A percentile compares a stretch with the other conserved stretches of the same genome.
These are phyloP conservation scores for Oscheius sp. DNA, from an alignment of 2,888 invertebrate species.

Conservation along the genomic window DNA sequence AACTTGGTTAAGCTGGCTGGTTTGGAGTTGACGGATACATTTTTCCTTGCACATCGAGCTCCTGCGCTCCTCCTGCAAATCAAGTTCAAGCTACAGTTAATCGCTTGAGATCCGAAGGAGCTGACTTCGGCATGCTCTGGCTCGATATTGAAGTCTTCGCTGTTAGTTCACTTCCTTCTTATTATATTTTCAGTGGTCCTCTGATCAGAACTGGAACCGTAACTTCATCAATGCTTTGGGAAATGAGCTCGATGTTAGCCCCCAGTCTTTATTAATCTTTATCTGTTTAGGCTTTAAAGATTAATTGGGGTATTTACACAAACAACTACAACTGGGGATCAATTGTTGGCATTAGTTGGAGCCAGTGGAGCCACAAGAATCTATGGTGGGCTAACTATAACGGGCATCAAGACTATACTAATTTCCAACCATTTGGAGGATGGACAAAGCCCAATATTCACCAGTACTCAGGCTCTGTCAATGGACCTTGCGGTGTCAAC, in stretches of 20 bases:
- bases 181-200: constrained; percentile 37
- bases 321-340: constrained; percentile 55
- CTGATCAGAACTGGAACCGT: constrained; percentile 42
- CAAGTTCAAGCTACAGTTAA: constrained; percentile 32
- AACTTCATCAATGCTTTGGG: constrained; percentile 51
- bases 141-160: constrained; percentile 51
- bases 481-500: constrained; percentile 50
- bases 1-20: constrained; percentile 35
- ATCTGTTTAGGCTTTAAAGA: constrained; percentile 8
- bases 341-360: constrained; percentile 55
- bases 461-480: constrained; percentile 44
- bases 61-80: constrained; percentile 37
- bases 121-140: constrained; percentile 34
- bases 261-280: not conserved
- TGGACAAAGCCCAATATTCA: constrained; percentile 49
- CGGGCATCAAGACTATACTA: constrained; percentile 36
- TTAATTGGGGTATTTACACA: constrained; percentile 51
- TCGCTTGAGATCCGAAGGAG: constrained; percentile 27
- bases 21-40: constrained; percentile 48
- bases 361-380: constrained; percentile 33
- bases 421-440: constrained; percentile 45
- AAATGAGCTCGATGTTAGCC: constrained; percentile 21
- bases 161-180: not conserved
- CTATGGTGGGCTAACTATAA: constrained; percentile 60
- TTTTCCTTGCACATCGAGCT: constrained; percentile 41